phyloP scores from a whole-genome alignment of 2,888 invertebrate genomes.

The Drosophila phalerata region DNA sequence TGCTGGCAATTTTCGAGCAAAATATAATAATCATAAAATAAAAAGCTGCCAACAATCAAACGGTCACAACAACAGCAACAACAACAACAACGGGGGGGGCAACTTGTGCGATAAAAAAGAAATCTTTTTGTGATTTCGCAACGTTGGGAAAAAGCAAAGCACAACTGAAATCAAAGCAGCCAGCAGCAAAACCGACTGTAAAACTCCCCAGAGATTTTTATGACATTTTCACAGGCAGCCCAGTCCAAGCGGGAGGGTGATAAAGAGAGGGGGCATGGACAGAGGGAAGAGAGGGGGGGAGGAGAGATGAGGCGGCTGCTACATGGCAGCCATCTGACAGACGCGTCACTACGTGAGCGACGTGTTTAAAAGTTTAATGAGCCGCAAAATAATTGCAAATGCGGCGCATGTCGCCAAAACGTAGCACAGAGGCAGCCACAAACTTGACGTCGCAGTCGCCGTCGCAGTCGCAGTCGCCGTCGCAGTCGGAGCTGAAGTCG shows the following conservation, averaged over 20 bases:
- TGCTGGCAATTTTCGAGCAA: conserved; percentile 64
- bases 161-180: conserved; percentile 70
- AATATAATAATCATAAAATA: conserved; percentile 78
- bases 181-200: conserved; percentile 58
- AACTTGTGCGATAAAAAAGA: conserved; percentile 69
- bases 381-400: conserved; percentile 83
- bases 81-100: conserved; percentile 35
- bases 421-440: conserved; percentile 62
- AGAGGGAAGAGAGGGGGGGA: conserved; percentile 24
- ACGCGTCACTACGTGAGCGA: conserved; percentile 82
- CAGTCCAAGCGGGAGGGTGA: conserved; percentile 19
- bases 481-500: conserved; percentile 12
- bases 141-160: conserved; percentile 70
- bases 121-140: conserved; percentile 76
- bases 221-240: conserved; percentile 74
- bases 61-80: conserved; percentile 18
- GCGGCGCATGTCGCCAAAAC: conserved; percentile 73
- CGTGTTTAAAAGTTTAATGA: conserved; percentile 85
- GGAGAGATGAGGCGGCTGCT: conserved; percentile 40
- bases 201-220: conserved; percentile 81
- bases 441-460: neutral
- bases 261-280: neutral
- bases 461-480: neutral
- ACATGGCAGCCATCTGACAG: conserved; percentile 78
- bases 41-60: conserved; percentile 69